phyloP scores from a whole-genome alignment of 2,113 vertebrate species.

The Jaculus jaculus region DNA sequence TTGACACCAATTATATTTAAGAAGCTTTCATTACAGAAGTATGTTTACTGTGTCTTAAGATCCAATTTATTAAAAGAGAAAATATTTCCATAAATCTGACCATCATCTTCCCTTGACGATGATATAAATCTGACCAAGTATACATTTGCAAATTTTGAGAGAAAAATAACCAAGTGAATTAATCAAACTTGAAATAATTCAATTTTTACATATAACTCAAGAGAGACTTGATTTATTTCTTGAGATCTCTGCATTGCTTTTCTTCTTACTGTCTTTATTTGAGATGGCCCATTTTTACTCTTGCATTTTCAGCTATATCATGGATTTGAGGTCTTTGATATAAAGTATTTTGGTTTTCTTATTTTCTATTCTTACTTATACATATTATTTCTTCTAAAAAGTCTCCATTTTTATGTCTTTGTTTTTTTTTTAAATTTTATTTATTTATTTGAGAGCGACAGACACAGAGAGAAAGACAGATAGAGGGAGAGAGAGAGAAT shows the following conservation, averaged over 20 bases:
- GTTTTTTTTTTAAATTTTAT: no score
- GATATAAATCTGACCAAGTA: constrained; percentile 4
- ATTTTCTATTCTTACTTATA: neutral
- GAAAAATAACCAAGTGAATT: neutral
- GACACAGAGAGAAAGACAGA: no score
- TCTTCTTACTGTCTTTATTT: neutral
- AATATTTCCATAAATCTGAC: neutral
- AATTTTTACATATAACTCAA: neutral
- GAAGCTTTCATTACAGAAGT: constrained; percentile 16
- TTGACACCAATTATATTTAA: constrained; percentile 2
- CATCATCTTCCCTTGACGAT: neutral
- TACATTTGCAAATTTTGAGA: constrained; percentile 17
- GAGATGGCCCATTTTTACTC: neutral
- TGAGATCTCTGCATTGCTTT: neutral
- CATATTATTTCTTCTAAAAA: neutral
- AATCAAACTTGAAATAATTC: constrained; percentile 34
- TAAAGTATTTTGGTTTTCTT: constrained; percentile 12
- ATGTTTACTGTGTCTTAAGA: neutral
- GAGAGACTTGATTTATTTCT: neutral
- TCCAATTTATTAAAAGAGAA: neutral
- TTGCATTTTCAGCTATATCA: neutral
- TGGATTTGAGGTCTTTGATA: neutral
- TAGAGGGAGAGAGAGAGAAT: no score
- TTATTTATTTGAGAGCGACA: no score
- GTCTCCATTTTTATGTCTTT: neutral